phyloP scores from a whole-genome alignment of 1,140 invertebrate genomes.

The Trichoplusia ni region DNA sequence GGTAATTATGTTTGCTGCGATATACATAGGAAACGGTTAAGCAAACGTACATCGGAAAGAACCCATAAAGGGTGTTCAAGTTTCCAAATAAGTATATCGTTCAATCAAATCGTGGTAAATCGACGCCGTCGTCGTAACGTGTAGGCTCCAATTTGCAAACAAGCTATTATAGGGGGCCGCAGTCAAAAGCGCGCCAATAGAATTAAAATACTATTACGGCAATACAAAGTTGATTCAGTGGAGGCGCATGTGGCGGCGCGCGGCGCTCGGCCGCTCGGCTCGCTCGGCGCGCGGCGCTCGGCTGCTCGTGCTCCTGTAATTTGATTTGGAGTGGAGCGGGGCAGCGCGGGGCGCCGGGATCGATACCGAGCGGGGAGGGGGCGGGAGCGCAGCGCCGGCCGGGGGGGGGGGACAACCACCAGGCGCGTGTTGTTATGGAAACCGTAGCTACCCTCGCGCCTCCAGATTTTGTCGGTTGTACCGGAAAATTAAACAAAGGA shows the following conservation, averaged over 20 bases:
- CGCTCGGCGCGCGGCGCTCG: conserved; percentile 35
- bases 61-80: background rate
- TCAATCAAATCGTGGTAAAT: conserved; percentile 41
- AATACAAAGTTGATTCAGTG: conserved; percentile 79
- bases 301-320: conserved; percentile 68
- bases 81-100: conserved; percentile 16
- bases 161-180: conserved; percentile 63
- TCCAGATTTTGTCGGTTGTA: conserved; percentile 75
- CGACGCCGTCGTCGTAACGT: conserved; percentile 48
- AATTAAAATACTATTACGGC: conserved; percentile 80
- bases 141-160: conserved; percentile 68
- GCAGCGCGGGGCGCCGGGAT: conserved; percentile 55
- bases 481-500: conserved; percentile 79
- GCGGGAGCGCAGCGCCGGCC: conserved; percentile 37
- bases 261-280: conserved; percentile 34
- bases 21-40: no score
- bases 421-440: conserved; percentile 77
- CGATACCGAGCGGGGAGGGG: conserved; percentile 62
- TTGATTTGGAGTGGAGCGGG: conserved; percentile 76
- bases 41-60: no score
- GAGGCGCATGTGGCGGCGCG: conserved; percentile 41
- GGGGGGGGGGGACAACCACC: conserved; percentile 48
- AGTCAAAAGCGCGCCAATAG: conserved; percentile 74
- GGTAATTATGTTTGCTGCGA: no score
- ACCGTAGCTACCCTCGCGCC: conserved; percentile 74